Percentiles rank a stretch among this genome's conserved stretches.
Evolutionary conservation across 2,888 invertebrate species (phyloP).

Genomic region (Marasmarcha lunaedactyla): DNA sequence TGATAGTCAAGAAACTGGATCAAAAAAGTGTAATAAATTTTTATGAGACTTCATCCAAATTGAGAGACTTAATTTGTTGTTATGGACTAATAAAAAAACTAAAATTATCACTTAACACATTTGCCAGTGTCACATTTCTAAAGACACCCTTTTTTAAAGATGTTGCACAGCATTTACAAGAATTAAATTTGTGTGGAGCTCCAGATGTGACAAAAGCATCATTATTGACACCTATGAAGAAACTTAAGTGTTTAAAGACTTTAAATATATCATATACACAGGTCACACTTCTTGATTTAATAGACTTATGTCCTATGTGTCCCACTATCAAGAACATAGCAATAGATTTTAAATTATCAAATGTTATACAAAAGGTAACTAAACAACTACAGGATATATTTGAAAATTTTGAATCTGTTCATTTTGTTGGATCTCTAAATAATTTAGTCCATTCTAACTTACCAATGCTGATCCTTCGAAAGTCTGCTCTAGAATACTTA

Average conservation of each 20-base stretch:
- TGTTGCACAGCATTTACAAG: slow-evolving; percentile 19
- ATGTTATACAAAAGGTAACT: neutral
- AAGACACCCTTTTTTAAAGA: slow-evolving; percentile 16
- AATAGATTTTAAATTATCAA: neutral
- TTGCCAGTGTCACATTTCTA: slow-evolving; percentile 24
- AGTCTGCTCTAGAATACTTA: neutral
- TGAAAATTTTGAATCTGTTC: slow-evolving; percentile 19
- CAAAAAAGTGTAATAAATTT: slow-evolving; percentile 26
- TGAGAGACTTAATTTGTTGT: slow-evolving; percentile 25
- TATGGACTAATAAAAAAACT: neutral
- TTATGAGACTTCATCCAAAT: slow-evolving; percentile 31
- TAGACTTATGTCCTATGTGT: slow-evolving; percentile 19
- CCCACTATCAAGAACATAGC: slow-evolving; percentile 20
- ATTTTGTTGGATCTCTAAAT: slow-evolving; percentile 18
- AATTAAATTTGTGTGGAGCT: slow-evolving; percentile 21
- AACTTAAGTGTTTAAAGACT: slow-evolving; percentile 19
- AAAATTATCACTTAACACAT: slow-evolving; percentile 23
- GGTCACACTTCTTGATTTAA: slow-evolving; percentile 21
- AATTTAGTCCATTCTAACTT: slow-evolving; percentile 18
- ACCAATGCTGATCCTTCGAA: neutral
- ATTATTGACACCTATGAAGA: slow-evolving; percentile 17
- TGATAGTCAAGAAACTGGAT: slow-evolving; percentile 37
- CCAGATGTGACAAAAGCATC: slow-evolving; percentile 18
- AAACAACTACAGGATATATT: neutral
- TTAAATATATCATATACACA: slow-evolving; percentile 24